Base-by-base conservation (phyloP, 2,888 invertebrate species). In the Hirtodrosophila histrioides region DNA sequence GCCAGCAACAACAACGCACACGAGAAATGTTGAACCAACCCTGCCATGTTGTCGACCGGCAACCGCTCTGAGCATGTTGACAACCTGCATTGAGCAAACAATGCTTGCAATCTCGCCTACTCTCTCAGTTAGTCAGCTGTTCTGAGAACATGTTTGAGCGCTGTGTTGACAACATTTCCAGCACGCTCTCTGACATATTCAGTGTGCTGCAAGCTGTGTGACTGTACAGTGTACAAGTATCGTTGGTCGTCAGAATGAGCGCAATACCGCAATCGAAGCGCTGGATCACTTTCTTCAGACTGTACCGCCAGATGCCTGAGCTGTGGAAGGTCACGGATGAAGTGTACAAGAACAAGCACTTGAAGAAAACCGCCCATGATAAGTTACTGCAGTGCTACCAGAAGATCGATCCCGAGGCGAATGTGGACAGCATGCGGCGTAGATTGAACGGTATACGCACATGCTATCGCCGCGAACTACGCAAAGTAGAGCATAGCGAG, bases 401-500 rank as follows among this genome's bases (percentile, higher is more conserved):
- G 7, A 41, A 40, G 6, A 75, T 75, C 27, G 61, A 75, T 45
- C 9, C 76, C 0, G 8, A 40, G 0, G 71, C 75, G 24, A 71
- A 45, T 40, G 23, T 79, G 23, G 80, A 75, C 9, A 50, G 35
- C 37, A 65, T 75, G 72, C 66, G 71, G 4, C 65, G 79, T 0
- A 40, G 49, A 4, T 61, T 75, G 36, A 79, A 76, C 11, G 63
- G 65, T 3, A 63, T 75, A 3, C 71, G 75, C 0, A 71, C 72
- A 1, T 79, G 75, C 7, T 75, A 31, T 33, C 55, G 71, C 0
- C 76, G 76, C 11, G 75, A 75, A 4, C 5, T 66, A 46, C 75
- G 80, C 11, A 80, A 61, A 24, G 80, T 79, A n/a, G 53, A 76
- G 50, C 45, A 40, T 4, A 70, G 76, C 43, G 62, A 79, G 9